Percentiles rank a stretch among this genome's conserved stretches.
These are phyloP conservation scores for Lutra lutra DNA, from an alignment of 2,797 vertebrate genomes.

Conservation along the genomic window DNA sequence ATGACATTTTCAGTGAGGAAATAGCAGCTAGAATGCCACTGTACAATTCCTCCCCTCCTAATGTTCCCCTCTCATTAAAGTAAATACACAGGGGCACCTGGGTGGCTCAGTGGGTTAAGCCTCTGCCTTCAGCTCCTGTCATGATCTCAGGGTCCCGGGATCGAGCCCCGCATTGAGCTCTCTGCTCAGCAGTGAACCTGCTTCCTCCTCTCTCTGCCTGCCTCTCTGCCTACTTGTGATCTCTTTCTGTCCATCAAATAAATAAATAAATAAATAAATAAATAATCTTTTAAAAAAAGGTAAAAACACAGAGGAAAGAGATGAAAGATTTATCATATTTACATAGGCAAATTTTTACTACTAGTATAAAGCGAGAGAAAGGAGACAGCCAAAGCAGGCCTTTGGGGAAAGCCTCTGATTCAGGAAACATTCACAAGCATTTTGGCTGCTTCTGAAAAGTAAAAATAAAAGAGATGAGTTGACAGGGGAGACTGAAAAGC, in stretches of 20 bases:
- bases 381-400: not conserved
- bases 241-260: too few relatives aligned
- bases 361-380: not conserved
- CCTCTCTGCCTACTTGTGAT: too few relatives aligned
- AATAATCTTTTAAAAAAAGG: too few relatives aligned
- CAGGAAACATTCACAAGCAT: not conserved
- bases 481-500: not conserved
- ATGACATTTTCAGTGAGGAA: not conserved
- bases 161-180: too few relatives aligned
- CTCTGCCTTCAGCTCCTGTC: too few relatives aligned
- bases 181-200: too few relatives aligned
- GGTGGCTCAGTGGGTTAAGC: too few relatives aligned
- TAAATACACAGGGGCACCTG: too few relatives aligned
- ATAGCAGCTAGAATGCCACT: not conserved
- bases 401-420: not conserved
- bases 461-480: not conserved
- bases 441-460: not conserved
- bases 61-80: not conserved
- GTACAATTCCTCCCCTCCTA: not conserved
- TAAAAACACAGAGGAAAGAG: conserved; percentile 19
- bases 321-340: conserved; percentile 8
- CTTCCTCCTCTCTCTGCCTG: too few relatives aligned
- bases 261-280: too few relatives aligned
- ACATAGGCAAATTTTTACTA: not conserved
- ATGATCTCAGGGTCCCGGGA: too few relatives aligned